phyloP scores from a whole-genome alignment of 2,113 vertebrate genomes.

The Empidonax alnorum region DNA sequence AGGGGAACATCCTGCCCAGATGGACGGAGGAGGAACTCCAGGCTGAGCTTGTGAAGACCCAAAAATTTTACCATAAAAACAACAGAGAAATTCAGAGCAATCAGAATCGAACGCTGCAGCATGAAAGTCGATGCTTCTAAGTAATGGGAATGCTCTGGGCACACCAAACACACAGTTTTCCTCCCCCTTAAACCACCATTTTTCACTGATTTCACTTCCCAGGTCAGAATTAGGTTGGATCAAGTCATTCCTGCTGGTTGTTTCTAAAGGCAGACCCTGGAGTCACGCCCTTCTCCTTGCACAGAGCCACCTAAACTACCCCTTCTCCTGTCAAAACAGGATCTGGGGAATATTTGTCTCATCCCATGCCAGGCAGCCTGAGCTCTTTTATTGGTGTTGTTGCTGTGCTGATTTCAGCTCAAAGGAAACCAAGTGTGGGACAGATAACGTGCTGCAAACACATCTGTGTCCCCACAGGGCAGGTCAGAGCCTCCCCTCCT shows the following conservation, averaged over 20 bases:
- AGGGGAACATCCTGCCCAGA: not conserved
- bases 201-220: not conserved
- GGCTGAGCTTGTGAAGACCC: not conserved
- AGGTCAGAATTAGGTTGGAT: not conserved
- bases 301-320: not conserved
- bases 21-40: not conserved
- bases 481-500: not conserved
- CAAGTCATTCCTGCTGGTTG: not conserved
- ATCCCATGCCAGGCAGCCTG: not conserved
- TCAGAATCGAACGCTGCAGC: not conserved
- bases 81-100: not conserved
- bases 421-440: not conserved
- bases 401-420: not conserved
- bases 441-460: not conserved
- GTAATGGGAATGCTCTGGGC: not conserved
- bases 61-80: not conserved
- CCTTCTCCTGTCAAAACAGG: not conserved
- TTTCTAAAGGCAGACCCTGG: not conserved
- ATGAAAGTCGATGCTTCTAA: not conserved
- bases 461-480: not conserved
- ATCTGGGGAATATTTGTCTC: rapidly evolving
- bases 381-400: not conserved
- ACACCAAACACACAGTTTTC: not conserved
- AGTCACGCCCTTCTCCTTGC: not conserved
- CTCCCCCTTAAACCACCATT: not conserved